Percentiles rank a stretch among this genome's conserved stretches.
These are phyloP conservation scores for Pterophyllum scalare DNA, from an alignment of 2,113 vertebrate species.

Conservation along the genomic window DNA sequence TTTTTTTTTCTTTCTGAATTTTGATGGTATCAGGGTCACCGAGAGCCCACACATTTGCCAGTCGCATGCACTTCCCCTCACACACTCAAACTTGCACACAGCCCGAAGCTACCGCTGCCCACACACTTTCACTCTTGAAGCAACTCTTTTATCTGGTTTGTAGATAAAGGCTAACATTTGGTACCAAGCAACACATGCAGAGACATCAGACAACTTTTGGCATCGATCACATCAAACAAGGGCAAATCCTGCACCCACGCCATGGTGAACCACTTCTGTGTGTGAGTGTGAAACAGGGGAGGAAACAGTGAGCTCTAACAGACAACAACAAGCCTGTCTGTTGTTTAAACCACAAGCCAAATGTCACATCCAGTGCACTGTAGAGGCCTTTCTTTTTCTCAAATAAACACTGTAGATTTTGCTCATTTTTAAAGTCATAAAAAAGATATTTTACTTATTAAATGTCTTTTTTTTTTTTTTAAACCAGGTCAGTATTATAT, in stretches of 20 bases:
- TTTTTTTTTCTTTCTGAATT: neutral
- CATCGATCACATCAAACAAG: conserved; percentile 44
- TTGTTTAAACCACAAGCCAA: conserved; percentile 65
- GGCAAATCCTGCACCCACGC: conserved; percentile 50
- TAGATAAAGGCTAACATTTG: conserved; percentile 25
- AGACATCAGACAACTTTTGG: conserved; percentile 32
- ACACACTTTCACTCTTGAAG: conserved; percentile 63
- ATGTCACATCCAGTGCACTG: conserved; percentile 57
- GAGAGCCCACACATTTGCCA: conserved; percentile 29
- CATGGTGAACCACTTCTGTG: conserved; percentile 24
- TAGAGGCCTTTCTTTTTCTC: conserved; percentile 34
- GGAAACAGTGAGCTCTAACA: conserved; percentile 49
- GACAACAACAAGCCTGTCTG: conserved; percentile 67
- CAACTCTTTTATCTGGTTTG: conserved; percentile 54
- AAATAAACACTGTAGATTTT: conserved; percentile 22
- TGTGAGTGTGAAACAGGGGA: conserved; percentile 13
- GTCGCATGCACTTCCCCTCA: conserved; percentile 14
- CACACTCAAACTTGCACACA: neutral
- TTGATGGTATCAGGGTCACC: conserved; percentile 42
- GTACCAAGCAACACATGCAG: conserved; percentile 35
- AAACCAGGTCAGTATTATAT: rapidly evolving
- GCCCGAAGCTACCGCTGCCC: conserved; percentile 39
- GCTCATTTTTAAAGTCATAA: neutral
- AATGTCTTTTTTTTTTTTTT: neutral
- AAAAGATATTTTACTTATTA: neutral